phyloP scores from a whole-genome alignment of 2,888 invertebrate genomes.

The Caradrina kadenii region DNA sequence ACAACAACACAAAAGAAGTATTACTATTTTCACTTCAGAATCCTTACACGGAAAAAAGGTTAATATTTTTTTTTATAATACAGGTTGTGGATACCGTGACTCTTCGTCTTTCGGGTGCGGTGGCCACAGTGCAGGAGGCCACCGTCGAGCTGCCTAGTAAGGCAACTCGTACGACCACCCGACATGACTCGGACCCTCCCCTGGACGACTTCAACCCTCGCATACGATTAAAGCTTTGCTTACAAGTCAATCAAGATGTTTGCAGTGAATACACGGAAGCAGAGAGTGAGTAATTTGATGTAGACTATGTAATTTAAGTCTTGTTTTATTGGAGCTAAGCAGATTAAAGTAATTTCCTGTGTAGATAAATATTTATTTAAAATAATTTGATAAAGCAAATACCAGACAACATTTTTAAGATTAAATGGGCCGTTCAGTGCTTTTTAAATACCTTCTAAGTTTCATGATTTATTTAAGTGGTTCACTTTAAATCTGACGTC shows the following conservation, averaged over 20 bases:
- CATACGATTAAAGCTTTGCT: conserved; percentile 95
- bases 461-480: conserved; percentile 14
- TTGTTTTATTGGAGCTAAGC: background rate
- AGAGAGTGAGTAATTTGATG: conserved; percentile 92
- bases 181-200: conserved; percentile 90
- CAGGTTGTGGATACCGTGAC: conserved; percentile 94
- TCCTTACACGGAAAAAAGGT: background rate
- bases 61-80: conserved; percentile 27
- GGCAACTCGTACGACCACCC: conserved; percentile 78
- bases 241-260: conserved; percentile 94
- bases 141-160: conserved; percentile 91
- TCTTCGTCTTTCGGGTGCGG: conserved; percentile 93
- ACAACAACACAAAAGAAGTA: background rate
- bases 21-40: background rate
- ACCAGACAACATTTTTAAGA: background rate
- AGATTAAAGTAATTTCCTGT: background rate
- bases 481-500: conserved; percentile 20
- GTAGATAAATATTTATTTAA: background rate
- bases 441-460: background rate
- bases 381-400: background rate
- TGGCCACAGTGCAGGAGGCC: conserved; percentile 93
- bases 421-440: conserved; percentile 5
- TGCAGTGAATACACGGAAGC: conserved; percentile 96
- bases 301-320: background rate
- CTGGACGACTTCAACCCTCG: conserved; percentile 92